Evolutionary conservation across 1,140 invertebrate genomes (phyloP), one percentile per base, ranked within the genome.

Genomic region (Harlomillsia oculata): DNA sequence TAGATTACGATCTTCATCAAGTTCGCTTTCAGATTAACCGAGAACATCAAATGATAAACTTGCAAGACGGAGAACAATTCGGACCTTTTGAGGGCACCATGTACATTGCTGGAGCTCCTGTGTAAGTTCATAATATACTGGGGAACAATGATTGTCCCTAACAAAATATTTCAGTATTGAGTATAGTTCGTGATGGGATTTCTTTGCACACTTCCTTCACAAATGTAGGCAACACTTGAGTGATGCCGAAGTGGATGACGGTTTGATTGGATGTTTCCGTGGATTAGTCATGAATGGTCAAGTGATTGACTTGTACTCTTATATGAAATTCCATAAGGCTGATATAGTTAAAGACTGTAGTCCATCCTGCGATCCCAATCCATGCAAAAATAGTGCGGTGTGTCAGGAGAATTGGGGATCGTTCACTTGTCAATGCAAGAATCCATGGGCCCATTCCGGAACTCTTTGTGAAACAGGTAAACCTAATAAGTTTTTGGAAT

Each of bases 1-100:
- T 90, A 59, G 87, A 90, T 72, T 90, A 89, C 67, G 92, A 94
- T 71, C 82, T 85, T 67, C 87, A 92, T 71, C 89, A 96, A 70
- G 88, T 95, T n/a, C 73, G 89, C 52, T 90, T 93, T 69, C 91
- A 89, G 81, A 83, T 94, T 50, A 93, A 93, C 68, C 85, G 83
- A 28, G 84, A 91, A 65, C 85, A 81, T 63, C 78, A 85, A 73
- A 90, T 91, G 85, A 80, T 89, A 3, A 83, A 91, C 74, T 72
- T 92, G 34, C 71, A 83, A 52, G 78, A 84, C 16, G 86, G 89
- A 69, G 85, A 92, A 67, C 84, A 89, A 66, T 91, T 92, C 69
- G 88, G 87, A 6, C 87, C 87, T 0, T 92, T 92, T 71, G 88
- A 92, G 73, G 88, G 88, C 4, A 89, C 86, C 46, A 87, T 92